Evolutionary conservation across 2,113 vertebrate species (phyloP).

Genomic region (Oncorhynchus masou): DNA sequence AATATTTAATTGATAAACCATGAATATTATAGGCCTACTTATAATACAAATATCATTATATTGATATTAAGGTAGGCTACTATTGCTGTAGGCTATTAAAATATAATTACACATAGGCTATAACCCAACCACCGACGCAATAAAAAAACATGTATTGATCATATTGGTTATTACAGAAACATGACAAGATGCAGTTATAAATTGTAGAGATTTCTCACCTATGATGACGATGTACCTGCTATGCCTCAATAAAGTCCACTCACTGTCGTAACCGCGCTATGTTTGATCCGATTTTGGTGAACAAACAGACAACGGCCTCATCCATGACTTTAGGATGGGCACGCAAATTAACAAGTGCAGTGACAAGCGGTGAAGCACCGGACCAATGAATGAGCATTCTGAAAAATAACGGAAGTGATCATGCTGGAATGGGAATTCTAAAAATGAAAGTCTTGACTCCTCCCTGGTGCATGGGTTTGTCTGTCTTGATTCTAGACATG

Average conservation of each 20-base stretch:
- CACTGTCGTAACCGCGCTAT: background rate
- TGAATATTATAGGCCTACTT: too few species aligned
- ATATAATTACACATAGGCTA: background rate
- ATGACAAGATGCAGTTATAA: background rate
- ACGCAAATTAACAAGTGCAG: background rate
- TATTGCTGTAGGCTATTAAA: background rate
- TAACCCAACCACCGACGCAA: background rate
- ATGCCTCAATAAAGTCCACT: background rate
- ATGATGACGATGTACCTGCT: background rate
- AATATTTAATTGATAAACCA: background rate
- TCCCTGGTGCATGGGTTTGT: background rate
- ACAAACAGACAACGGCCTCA: slow-evolving; percentile 5
- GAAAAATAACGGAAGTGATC: slow-evolving; percentile 29
- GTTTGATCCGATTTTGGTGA: background rate
- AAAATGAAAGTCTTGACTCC: background rate
- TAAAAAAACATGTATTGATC: background rate
- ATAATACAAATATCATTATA: too few species aligned
- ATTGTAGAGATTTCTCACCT: background rate
- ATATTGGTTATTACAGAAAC: background rate
- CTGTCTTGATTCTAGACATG: too few species aligned
- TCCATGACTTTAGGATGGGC: slow-evolving; percentile 62
- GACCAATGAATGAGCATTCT: background rate
- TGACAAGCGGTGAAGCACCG: background rate
- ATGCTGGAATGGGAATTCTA: slow-evolving; percentile 1
- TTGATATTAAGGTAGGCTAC: too few species aligned